These are phyloP conservation scores for Lepidostoma basale DNA, from an alignment of 1,140 invertebrate species.

Conservation along the genomic window DNA sequence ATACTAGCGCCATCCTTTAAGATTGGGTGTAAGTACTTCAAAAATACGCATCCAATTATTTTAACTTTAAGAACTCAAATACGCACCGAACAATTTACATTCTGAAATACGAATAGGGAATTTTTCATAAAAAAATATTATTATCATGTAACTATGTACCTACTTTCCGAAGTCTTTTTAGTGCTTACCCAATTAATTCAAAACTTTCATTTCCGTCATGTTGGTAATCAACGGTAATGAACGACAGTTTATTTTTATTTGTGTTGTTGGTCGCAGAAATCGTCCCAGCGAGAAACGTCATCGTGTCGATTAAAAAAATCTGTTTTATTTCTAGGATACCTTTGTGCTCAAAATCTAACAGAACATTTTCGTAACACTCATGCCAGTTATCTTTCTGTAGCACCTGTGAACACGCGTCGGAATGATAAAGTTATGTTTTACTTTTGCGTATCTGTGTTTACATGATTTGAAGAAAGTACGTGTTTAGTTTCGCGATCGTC, in stretches of 20 bases:
- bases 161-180: no score
- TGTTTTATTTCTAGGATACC: slow-evolving; percentile 35
- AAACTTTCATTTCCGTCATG: neutral
- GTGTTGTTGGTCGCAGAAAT: slow-evolving; percentile 30
- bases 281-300: slow-evolving; percentile 26
- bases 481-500: slow-evolving; percentile 28
- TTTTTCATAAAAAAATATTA: no score
- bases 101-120: no score
- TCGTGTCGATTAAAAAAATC: slow-evolving; percentile 31
- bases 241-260: slow-evolving; percentile 30
- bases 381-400: neutral
- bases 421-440: neutral
- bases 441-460: slow-evolving; percentile 21
- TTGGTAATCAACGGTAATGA: neutral
- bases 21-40: no score
- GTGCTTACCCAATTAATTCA: no score
- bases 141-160: no score
- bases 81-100: no score
- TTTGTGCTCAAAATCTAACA: slow-evolving; percentile 27
- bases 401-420: neutral
- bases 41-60: no score
- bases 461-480: slow-evolving; percentile 20
- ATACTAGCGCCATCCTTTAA: no score
- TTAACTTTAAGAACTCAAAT: no score
- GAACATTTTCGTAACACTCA: slow-evolving; percentile 8